A percentile compares a stretch with the other conserved stretches of the same genome.
These are phyloP conservation scores for Gymnoscelis rufifasciata DNA, from an alignment of 2,888 invertebrate genomes.

Conservation along the genomic window DNA sequence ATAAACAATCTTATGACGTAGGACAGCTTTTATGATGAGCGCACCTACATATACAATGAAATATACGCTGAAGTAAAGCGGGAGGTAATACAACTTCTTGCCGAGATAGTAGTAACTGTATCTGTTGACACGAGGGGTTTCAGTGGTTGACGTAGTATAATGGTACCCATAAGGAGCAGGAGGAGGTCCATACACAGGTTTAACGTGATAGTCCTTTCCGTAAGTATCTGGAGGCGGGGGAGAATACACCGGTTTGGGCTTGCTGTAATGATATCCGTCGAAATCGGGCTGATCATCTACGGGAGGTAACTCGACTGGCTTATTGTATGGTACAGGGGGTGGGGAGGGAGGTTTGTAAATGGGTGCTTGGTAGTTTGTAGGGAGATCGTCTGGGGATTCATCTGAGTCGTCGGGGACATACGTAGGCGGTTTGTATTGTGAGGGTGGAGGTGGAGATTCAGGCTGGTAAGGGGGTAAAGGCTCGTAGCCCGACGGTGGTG, in stretches of 20 bases:
- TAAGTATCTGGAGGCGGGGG: slow-evolving; percentile 7
- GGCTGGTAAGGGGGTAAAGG: neutral
- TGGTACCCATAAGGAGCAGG: slow-evolving; percentile 51
- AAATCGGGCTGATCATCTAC: slow-evolving; percentile 50
- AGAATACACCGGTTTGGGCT: slow-evolving; percentile 31
- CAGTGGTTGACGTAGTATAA: slow-evolving; percentile 64
- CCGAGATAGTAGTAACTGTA: slow-evolving; percentile 88
- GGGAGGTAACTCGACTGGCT: slow-evolving; percentile 33
- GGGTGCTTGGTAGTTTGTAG: slow-evolving; percentile 21
- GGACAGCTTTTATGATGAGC: slow-evolving; percentile 84
- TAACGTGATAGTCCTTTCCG: slow-evolving; percentile 1
- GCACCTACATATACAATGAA: slow-evolving; percentile 84
- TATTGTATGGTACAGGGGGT: neutral
- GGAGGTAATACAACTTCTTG: slow-evolving; percentile 86
- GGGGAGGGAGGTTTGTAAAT: slow-evolving; percentile 53
- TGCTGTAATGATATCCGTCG: slow-evolving; percentile 30
- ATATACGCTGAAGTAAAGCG: slow-evolving; percentile 86
- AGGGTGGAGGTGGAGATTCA: neutral
- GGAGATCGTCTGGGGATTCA: neutral
- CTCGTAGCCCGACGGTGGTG: neutral
- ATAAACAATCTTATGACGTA: slow-evolving; percentile 84
- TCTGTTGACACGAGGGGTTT: slow-evolving; percentile 79
- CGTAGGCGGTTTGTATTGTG: neutral
- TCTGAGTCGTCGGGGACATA: neutral
- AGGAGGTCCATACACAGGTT: neutral